Base-by-base conservation (phyloP, 2,888 invertebrate genomes). In the Ecdyonurus torrentis region DNA sequence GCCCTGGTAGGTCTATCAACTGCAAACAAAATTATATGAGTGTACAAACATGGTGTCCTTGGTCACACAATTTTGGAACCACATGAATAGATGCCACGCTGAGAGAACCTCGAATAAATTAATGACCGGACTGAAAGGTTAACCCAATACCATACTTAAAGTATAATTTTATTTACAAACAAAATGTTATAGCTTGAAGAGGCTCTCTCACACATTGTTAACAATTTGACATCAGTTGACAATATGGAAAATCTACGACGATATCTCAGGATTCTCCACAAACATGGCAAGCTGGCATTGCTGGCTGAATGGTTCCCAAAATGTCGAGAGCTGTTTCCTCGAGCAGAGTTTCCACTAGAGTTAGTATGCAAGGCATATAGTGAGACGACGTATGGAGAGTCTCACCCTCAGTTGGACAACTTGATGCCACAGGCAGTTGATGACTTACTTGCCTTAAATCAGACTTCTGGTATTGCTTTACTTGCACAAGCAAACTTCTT, bases 331-430 rank as follows among this genome's bases (percentile, higher is more conserved):
- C 66, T 76, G 3, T 81, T 77, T 70, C 76, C 78, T 2, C 72
- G 74, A 1, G 78, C 81, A 68, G 70, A 74, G 22, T 77, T 77
- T 67, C 76, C 81, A 1, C 73, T 82, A 64, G 82, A 83, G 70
- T 83, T 83, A 82, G 78, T 84, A 63, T 84, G 84, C 69, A 80
- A 79, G 69, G 74, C 79, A 1, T 83, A 78, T 69, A 78, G 78
- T 64, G 81, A 84, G 53, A 59, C 60, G 7, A n/a, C 24, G 7
- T 64, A 52, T 5, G 60, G 24, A 20, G 25, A 50, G n/a, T 37
- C 24, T 25, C 24, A 53, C 24, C 25, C 62, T 61, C 60, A 63
- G 66, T 63, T 66, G 62, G 65, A 65, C 59, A 72, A 76, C 59
- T 67, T 69, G 37, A 77, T 85, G 66, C 76, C 79, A 63, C 69